Base-by-base conservation (phyloP, 2,113 vertebrate species). In the Pseudopodoces humilis region DNA sequence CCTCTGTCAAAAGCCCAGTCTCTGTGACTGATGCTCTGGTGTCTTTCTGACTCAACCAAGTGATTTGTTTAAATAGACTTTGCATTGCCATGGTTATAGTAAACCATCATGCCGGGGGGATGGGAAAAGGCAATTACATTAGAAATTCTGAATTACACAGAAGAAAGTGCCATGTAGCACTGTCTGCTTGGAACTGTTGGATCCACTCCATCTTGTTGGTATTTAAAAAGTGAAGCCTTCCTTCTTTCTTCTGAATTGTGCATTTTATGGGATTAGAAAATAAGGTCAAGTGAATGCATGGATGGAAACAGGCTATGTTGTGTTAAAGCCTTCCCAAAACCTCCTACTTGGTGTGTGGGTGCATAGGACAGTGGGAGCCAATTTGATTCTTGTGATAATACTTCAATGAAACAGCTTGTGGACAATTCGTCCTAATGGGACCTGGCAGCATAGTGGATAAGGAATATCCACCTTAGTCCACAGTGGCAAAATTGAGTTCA, bases 51-150 rank as follows among this genome's bases (percentile, higher is more conserved):
- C 63, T 97, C 70, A 56, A 62, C 82, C 82, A 83, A 97, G 86
- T 60, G 53, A 92, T 94, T 92, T 97, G 85, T 97, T 95, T 97
- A 92, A 83, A 65, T 39, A 62, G 83, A 92, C 88, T 88, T 94
- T 88, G 35, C 6, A 83, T 97, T 96, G 47, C 95, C 77, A 88
- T 96, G 94, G 88, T 96, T 96, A 83, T 92, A 67, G 27, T 31
- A 35, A 25, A 82, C 88, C 39, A 52, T 94, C 82, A 44, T 59
- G 83, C 53, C 72, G 6, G 13, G 13, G 10, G 9, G 17, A 39
- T 39, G 7, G 4, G 59, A 76, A 74, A 85, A 72, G 85, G 25
- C 41, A 30, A 46, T 83, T 74, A 35, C 52, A 35, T 96, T 91
- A 91, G 75, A 87, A 92, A 92, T 95, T 75, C 65, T 84, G 67